Base-by-base conservation (phyloP, 2,888 invertebrate species). In the Dinocampus coccinellae region DNA sequence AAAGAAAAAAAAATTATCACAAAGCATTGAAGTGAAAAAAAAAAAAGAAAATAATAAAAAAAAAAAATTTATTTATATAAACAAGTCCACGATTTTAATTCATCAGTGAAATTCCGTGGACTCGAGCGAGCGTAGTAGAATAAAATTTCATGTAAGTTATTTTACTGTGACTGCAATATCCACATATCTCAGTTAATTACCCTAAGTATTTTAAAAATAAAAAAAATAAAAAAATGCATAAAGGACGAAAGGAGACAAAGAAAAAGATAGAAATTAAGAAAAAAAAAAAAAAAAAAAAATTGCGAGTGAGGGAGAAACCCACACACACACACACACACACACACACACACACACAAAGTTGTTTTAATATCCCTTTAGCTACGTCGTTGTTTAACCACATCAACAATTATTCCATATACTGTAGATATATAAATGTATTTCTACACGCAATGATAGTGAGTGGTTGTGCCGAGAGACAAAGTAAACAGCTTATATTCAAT, bases 331-430 rank as follows among this genome's bases (percentile, higher is more conserved):
- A n/a, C n/a, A n/a, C n/a, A n/a, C n/a, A n/a, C n/a, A n/a, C n/a
- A n/a, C n/a, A n/a, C n/a, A n/a, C n/a, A n/a, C n/a, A n/a, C n/a
- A n/a, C n/a, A n/a, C n/a, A n/a, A n/a, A n/a, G 47, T 16, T 29
- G 16, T 13, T 36, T 61, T 34, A 61, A 36, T 61, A 20, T 36
- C 33, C 33, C 36, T n/a, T 10, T 22, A 22, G 47, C 47, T 16
- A 61, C 53, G 62, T 55, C 60, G 4, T 16, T 70, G 69, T 58
- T 65, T 73, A 62, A 71, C 73, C 73, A 64, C 75, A 67, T 70
- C 69, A 74, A 75, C 73, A 74, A 74, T 76, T 74, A 75, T 74
- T 74, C 72, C 73, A 72, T 69, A 73, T 66, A 39, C 70, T 47
- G 70, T 63, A 58, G 57, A 64, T 57, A 53, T 58, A 33, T 34